Conservation (phyloP, 2,888 invertebrate species). For the Enchytraeus crypticus region DNA sequence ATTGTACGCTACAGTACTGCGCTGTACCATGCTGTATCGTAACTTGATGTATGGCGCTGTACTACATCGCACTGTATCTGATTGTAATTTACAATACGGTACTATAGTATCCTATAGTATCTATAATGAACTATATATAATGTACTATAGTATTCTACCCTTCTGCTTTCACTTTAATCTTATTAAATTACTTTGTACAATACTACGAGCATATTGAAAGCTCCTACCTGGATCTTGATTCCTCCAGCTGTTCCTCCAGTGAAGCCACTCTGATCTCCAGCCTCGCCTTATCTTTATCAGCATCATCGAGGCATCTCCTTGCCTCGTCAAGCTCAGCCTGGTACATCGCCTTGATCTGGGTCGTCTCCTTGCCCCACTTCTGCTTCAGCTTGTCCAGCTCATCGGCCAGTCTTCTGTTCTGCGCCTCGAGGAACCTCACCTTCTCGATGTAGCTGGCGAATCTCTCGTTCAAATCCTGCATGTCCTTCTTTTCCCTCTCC, state of each 20-base stretch:
- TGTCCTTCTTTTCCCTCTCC: constrained; percentile 53
- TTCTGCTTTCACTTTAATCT: no score
- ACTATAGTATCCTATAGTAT: no score
- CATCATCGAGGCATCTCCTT: constrained; percentile 50
- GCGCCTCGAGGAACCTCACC: constrained; percentile 48
- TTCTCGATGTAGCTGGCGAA: constrained; percentile 54
- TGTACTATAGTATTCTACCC: no score
- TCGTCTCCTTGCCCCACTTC: constrained; percentile 35
- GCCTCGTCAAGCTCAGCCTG: constrained; percentile 51
- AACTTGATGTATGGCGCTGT: no score
- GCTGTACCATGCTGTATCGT: no score
- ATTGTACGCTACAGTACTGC: no score
- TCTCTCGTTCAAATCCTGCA: constrained; percentile 53
- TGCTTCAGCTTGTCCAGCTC: constrained; percentile 44
- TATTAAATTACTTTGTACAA: no score
- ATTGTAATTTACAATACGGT: no score
- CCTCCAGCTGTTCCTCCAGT: constrained; percentile 49
- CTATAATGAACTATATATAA: no score
- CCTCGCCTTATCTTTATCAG: constrained; percentile 50
- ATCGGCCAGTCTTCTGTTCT: constrained; percentile 46
- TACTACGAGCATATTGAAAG: no score
- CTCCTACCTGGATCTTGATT: constrained; percentile 32
- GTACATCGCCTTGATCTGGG: constrained; percentile 47
- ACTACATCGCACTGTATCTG: no score
- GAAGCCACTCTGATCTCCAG: constrained; percentile 50